Evolutionary conservation across 1,140 invertebrate genomes (phyloP).

Genomic region (Caenorhabditis tropicalis): DNA sequence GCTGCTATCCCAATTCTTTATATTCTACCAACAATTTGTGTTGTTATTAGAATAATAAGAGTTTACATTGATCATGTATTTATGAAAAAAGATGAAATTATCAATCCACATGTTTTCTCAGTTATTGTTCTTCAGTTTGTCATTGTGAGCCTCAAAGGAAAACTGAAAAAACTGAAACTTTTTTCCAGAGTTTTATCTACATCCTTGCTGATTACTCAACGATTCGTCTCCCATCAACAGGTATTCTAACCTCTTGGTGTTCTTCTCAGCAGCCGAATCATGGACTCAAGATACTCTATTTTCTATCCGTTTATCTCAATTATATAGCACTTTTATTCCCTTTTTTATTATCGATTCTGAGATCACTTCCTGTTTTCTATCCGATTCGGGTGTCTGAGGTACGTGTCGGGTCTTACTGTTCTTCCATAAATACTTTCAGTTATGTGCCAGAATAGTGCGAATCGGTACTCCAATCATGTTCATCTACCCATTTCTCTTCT

Average conservation of each 20-base stretch:
- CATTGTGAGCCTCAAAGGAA: not conserved
- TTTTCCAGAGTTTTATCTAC: not conserved
- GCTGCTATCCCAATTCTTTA: not conserved
- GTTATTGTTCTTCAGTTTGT: not conserved
- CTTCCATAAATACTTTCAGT: not conserved
- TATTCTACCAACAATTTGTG: not conserved
- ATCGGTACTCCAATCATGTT: not conserved
- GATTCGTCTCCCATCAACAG: not conserved
- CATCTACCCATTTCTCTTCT: not conserved
- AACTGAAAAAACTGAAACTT: not conserved
- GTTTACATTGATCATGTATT: not conserved
- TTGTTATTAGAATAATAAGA: not conserved
- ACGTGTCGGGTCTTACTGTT: no score
- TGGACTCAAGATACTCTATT: not conserved
- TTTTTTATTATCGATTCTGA: no score
- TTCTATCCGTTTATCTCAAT: not conserved
- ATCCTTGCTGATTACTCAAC: not conserved
- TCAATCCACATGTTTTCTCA: not conserved
- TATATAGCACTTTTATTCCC: not conserved
- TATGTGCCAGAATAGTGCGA: not conserved
- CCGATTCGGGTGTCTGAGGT: no score
- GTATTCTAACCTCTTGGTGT: not conserved
- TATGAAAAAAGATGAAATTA: not conserved
- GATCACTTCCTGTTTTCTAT: no score
- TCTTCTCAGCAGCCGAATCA: not conserved